Evolutionary conservation across 2,888 invertebrate genomes (phyloP).

Genomic region (Acanthosepion pharaonis): DNA sequence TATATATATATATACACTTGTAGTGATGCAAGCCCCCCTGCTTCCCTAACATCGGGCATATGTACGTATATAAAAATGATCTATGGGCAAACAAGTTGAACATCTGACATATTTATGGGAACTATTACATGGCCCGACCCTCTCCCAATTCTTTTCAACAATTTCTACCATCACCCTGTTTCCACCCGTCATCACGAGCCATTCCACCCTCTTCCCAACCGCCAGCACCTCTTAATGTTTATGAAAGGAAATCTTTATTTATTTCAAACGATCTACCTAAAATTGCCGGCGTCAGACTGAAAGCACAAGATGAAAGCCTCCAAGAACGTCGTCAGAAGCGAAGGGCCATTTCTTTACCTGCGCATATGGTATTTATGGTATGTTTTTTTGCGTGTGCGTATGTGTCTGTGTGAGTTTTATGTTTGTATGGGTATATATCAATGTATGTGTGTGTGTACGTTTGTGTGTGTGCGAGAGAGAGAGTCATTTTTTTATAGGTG

Average conservation of each 20-base stretch:
- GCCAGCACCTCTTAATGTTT: conserved; percentile 13
- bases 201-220: not conserved
- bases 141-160: not conserved
- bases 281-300: not conserved
- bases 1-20: too few species aligned
- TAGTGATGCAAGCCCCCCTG: not conserved
- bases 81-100: not conserved
- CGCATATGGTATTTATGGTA: not conserved
- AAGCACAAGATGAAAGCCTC: not conserved
- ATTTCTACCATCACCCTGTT: not conserved
- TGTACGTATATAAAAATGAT: not conserved
- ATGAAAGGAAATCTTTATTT: conserved; percentile 34
- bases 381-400: not conserved
- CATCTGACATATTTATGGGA: not conserved
- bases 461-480: too few species aligned
- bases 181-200: not conserved
- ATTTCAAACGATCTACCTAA: conserved; percentile 34
- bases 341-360: not conserved
- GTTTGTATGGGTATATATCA: too few species aligned
- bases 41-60: not conserved
- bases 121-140: not conserved
- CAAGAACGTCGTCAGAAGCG: not conserved
- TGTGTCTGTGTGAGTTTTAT: not conserved
- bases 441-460: too few species aligned
- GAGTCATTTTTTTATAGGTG: too few species aligned